These are phyloP conservation scores for Plebejus melissa DNA, from an alignment of 2,888 invertebrate genomes.

Conservation along the genomic window DNA sequence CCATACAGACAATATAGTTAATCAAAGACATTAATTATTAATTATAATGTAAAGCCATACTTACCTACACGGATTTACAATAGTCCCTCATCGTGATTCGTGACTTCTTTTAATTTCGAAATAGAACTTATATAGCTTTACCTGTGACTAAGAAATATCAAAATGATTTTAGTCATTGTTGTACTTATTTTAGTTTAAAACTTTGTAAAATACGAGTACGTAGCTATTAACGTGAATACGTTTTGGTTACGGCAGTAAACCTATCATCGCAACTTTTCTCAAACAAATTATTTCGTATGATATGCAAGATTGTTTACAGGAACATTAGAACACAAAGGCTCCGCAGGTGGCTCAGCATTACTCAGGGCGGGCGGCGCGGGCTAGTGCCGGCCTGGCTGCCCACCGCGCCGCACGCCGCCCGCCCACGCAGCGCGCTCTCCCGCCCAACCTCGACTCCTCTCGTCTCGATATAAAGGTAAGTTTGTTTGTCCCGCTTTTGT, in stretches of 20 bases:
- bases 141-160: no score
- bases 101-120: no score
- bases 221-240: neutral
- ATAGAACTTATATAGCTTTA: no score
- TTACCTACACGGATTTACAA: no score
- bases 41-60: no score
- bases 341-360: conserved; percentile 76
- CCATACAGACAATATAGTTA: neutral
- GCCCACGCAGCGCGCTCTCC: conserved; percentile 43
- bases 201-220: neutral
- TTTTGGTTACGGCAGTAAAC: neutral
- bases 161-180: neutral
- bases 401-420: conserved; percentile 59
- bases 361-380: conserved; percentile 58
- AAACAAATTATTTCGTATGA: conserved; percentile 29
- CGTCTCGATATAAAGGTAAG: neutral
- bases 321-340: conserved; percentile 61
- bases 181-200: neutral
- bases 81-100: no score
- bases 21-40: no score
- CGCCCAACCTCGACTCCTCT: conserved; percentile 21
- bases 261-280: neutral
- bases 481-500: conserved; percentile 24
- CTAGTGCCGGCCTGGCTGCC: conserved; percentile 66
- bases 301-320: conserved; percentile 46